Evolutionary conservation across 92 coral and sea anemone species (phyloP).

Genomic region (Parazoanthus darwini): DNA sequence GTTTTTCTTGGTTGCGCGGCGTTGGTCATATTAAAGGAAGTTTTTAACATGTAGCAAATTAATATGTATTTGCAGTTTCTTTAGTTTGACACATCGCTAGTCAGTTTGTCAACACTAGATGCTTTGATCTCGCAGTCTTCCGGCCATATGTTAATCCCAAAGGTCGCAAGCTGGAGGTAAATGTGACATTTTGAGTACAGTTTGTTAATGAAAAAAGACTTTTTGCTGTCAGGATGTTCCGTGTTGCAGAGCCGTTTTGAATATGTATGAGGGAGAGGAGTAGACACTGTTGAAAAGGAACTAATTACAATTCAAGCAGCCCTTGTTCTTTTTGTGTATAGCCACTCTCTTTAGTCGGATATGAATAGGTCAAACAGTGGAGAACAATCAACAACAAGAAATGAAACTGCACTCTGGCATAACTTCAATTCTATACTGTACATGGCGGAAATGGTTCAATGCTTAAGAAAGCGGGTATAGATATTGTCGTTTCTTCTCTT

Average conservation of each 20-base stretch:
- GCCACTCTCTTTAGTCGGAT: constrained; percentile 16
- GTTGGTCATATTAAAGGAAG: constrained; percentile 56
- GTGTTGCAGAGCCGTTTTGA: constrained; percentile 47
- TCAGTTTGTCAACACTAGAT: constrained; percentile 50
- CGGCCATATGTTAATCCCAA: constrained; percentile 21
- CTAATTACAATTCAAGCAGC: constrained; percentile 39
- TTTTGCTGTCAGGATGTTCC: constrained; percentile 43
- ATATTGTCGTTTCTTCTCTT: background rate
- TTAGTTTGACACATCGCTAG: constrained; percentile 73
- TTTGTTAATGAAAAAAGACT: constrained; percentile 45
- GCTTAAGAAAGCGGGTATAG: background rate
- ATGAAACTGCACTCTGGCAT: constrained; percentile 1
- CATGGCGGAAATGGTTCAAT: background rate
- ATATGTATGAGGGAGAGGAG: constrained; percentile 42
- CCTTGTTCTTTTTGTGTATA: constrained; percentile 40
- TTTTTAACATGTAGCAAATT: constrained; percentile 95
- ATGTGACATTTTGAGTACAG: constrained; percentile 39
- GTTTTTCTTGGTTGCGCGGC: constrained; percentile 32
- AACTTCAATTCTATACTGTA: background rate
- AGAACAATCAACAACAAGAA: constrained; percentile 31
- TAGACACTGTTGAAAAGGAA: constrained; percentile 34
- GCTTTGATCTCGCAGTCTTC: constrained; percentile 39
- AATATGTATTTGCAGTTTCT: constrained; percentile 83
- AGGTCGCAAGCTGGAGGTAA: constrained; percentile 17
- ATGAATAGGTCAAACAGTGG: constrained; percentile 9